Conservation (phyloP, 30 jellyfish, hydroid and myxozoan genomes). For the Rhopilema esculentum region DNA sequence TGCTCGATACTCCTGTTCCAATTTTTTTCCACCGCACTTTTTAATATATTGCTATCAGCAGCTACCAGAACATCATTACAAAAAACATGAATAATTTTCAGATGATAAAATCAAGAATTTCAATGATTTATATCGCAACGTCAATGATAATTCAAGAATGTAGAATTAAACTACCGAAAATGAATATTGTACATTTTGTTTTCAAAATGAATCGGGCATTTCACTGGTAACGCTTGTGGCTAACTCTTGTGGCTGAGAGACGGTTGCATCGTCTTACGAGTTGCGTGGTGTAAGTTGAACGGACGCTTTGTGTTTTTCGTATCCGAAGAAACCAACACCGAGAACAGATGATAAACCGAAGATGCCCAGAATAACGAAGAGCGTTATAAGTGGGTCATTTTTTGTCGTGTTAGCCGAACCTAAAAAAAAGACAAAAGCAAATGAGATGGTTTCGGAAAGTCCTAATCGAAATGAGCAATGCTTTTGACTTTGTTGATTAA, state of each 20-base stretch:
- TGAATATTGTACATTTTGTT: background rate
- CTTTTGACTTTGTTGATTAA: too few relatives aligned
- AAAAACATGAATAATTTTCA: too few relatives aligned
- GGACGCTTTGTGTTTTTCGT: conserved; percentile 25
- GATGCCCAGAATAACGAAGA: conserved; percentile 53
- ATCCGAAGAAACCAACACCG: conserved; percentile 44
- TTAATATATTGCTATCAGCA: too few relatives aligned
- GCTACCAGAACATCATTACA: too few relatives aligned
- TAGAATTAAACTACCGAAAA: background rate
- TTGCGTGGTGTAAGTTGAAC: conserved; percentile 30
- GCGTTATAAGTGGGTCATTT: conserved; percentile 56
- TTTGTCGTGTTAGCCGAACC: conserved; percentile 43
- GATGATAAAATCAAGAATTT: too few relatives aligned
- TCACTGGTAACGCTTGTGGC: too few relatives aligned
- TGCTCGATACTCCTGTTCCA: too few relatives aligned
- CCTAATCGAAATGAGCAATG: background rate
- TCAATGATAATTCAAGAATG: background rate
- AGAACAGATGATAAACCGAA: conserved; percentile 23
- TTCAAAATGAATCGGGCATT: background rate
- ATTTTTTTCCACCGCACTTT: too few relatives aligned
- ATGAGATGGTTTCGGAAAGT: background rate
- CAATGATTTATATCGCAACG: background rate
- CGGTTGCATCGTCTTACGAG: background rate
- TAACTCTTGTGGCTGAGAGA: too few relatives aligned
- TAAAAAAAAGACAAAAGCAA: background rate